phyloP scores from a whole-genome alignment of 1,140 invertebrate genomes.

The Heterodera schachtii region DNA sequence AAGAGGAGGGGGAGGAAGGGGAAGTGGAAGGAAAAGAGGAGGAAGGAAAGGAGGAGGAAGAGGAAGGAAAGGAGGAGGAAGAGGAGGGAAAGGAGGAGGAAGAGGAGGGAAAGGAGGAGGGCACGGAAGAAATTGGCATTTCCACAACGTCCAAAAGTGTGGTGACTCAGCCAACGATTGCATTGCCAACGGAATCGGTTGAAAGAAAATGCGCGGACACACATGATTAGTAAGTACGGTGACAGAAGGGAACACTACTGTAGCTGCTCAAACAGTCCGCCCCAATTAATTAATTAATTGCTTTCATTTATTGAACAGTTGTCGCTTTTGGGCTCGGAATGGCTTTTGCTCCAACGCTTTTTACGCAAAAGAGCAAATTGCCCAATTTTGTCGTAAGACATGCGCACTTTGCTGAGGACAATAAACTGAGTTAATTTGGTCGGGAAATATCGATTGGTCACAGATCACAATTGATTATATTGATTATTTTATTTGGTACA shows the following conservation, averaged over 20 bases:
- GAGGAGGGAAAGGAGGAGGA: not conserved
- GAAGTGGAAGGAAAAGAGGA: not conserved
- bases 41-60: not conserved
- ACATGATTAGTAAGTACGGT: not conserved
- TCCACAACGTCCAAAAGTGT: not conserved
- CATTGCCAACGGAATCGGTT: not conserved
- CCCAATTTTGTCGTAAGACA: not conserved
- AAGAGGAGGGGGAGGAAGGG: not conserved
- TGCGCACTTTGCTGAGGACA: not conserved
- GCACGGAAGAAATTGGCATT: not conserved
- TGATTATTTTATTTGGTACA: too few relatives aligned
- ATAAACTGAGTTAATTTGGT: not conserved
- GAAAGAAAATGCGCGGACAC: not conserved
- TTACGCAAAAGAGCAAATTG: not conserved
- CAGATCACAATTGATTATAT: too few relatives aligned
- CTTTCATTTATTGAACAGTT: not conserved
- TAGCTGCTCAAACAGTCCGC: too few relatives aligned
- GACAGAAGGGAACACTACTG: too few relatives aligned
- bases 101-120: not conserved
- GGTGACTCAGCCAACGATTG: not conserved
- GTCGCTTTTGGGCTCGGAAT: constrained; percentile 19
- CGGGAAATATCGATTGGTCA: too few relatives aligned
- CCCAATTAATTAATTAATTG: too few relatives aligned
- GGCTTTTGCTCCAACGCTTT: constrained; percentile 19
- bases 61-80: not conserved